phyloP scores from a whole-genome alignment of 2,113 vertebrate species.

The Embiotoca jacksoni region DNA sequence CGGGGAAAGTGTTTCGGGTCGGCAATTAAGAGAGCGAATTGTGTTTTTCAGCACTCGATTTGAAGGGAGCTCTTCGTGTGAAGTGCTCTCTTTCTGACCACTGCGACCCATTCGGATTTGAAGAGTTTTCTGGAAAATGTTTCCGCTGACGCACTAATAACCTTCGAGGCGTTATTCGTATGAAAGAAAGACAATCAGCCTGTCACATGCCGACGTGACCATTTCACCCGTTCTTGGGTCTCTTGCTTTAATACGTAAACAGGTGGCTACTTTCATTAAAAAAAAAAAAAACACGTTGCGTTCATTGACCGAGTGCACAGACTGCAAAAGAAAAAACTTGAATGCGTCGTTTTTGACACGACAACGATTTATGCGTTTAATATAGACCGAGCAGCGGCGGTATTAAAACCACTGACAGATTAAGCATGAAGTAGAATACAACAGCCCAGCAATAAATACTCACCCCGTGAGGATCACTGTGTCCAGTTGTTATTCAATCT shows the following conservation, averaged over 20 bases:
- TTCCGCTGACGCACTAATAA: neutral
- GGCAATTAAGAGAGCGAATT: conserved; percentile 9
- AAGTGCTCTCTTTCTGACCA: conserved; percentile 44
- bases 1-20: conserved; percentile 13
- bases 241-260: conserved; percentile 4
- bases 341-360: neutral
- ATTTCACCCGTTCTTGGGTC: neutral
- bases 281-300: neutral
- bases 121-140: conserved; percentile 29
- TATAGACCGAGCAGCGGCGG: neutral
- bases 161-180: no score
- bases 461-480: no score
- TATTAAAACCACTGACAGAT: no score
- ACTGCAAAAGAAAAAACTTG: neutral
- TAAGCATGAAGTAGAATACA: no score
- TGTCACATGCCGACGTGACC: no score
- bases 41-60: conserved; percentile 33
- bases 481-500: no score
- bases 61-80: conserved; percentile 42
- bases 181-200: no score
- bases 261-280: neutral
- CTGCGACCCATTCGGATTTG: conserved; percentile 33
- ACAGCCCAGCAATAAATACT: no score
- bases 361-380: conserved; percentile 3
- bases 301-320: neutral